Conservation (phyloP, 2,797 vertebrate genomes). For the Hydrophis major region DNA sequence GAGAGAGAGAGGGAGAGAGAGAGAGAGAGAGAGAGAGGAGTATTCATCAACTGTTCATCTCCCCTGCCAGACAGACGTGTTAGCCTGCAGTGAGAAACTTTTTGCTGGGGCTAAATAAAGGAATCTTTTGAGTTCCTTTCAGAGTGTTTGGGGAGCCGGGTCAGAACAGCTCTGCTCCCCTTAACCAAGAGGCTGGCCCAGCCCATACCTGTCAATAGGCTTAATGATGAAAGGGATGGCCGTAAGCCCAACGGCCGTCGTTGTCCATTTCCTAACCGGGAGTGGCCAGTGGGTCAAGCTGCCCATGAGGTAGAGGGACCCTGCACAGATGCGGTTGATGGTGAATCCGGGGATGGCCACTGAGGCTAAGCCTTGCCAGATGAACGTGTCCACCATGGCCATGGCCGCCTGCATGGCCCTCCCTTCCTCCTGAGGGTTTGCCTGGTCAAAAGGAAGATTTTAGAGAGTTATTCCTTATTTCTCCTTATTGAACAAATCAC, state of each 20-base stretch:
- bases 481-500: no score
- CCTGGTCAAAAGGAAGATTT: slow-evolving; percentile 55
- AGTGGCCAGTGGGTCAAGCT: slow-evolving; percentile 84
- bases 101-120: no score
- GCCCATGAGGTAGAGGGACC: slow-evolving; percentile 83
- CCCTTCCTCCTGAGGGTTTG: slow-evolving; percentile 70
- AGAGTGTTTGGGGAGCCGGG: no score
- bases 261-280: slow-evolving; percentile 88
- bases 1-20: no score
- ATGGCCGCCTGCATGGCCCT: slow-evolving; percentile 71
- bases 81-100: no score
- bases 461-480: no score
- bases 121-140: no score
- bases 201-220: slow-evolving; percentile 89
- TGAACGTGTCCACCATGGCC: slow-evolving; percentile 91
- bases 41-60: no score
- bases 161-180: neutral
- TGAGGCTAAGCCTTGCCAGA: slow-evolving; percentile 94
- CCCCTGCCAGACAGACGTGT: no score
- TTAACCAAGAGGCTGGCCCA: neutral
- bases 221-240: slow-evolving; percentile 92
- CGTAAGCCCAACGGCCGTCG: slow-evolving; percentile 88
- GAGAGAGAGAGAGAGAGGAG: no score
- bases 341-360: slow-evolving; percentile 94
- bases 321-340: slow-evolving; percentile 91